Evolutionary conservation across 2,113 vertebrate species (phyloP).

Genomic region (Serinus canaria): DNA sequence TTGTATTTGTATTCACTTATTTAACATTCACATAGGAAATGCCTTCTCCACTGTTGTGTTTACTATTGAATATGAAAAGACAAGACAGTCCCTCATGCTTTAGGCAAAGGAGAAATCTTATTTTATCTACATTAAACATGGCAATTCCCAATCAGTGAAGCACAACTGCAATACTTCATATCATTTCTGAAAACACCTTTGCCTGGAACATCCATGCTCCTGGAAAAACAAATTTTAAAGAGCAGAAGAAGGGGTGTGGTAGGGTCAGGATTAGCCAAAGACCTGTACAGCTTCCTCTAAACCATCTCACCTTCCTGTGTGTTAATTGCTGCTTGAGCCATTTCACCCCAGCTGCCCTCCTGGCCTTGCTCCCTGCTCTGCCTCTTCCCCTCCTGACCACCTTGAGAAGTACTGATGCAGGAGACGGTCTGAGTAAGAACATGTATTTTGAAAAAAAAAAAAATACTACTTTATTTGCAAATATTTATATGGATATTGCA

Average conservation of each 20-base stretch:
- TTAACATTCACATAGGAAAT: background rate
- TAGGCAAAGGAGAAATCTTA: background rate
- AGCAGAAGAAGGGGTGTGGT: background rate
- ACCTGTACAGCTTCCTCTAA: background rate
- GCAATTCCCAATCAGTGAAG: background rate
- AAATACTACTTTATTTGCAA: background rate
- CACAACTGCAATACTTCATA: accelerated
- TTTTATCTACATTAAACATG: background rate
- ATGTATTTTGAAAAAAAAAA: background rate
- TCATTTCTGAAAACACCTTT: background rate
- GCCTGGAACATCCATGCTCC: background rate
- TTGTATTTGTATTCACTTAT: background rate
- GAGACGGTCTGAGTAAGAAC: background rate
- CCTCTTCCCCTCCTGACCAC: background rate
- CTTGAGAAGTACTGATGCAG: background rate
- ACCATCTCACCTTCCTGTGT: background rate
- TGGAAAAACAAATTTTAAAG: background rate
- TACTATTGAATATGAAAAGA: background rate
- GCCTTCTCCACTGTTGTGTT: background rate
- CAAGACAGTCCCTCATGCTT: background rate
- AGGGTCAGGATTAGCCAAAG: background rate
- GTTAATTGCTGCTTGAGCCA: background rate
- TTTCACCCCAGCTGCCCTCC: background rate
- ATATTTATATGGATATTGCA: background rate
- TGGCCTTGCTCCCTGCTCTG: background rate